phyloP scores from a whole-genome alignment of 1,140 invertebrate genomes.

The Drosophila seguyi region DNA sequence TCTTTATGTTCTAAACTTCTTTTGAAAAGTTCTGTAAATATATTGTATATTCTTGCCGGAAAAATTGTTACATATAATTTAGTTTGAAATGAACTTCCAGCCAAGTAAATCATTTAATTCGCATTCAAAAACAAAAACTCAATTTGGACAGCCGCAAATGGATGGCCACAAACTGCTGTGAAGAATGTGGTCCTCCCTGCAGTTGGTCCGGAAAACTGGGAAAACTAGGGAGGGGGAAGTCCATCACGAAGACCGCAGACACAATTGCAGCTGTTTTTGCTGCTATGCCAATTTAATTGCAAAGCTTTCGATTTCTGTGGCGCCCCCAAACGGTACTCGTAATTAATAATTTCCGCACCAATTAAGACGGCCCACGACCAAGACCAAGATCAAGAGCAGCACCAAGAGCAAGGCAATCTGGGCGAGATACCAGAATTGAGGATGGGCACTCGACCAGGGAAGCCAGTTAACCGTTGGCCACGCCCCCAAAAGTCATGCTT shows the following conservation, averaged over 20 bases:
- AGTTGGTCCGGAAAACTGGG: neutral
- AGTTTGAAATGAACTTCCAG: too few relatives aligned
- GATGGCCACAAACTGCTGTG: constrained; percentile 16
- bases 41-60: too few relatives aligned
- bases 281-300: constrained; percentile 20
- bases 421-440: constrained; percentile 15
- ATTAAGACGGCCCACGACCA: constrained; percentile 58
- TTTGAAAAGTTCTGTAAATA: neutral
- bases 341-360: constrained; percentile 83
- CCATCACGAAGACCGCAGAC: constrained; percentile 21
- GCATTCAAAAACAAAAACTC: neutral
- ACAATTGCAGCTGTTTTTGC: constrained; percentile 19
- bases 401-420: constrained; percentile 32
- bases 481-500: constrained; percentile 1
- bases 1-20: neutral
- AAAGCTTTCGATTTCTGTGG: constrained; percentile 55
- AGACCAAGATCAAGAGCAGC: constrained; percentile 42
- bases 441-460: constrained; percentile 44
- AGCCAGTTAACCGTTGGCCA: constrained; percentile 5
- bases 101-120: constrained; percentile 17
- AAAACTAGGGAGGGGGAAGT: neutral
- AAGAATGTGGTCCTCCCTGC: constrained; percentile 1
- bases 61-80: too few relatives aligned
- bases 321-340: constrained; percentile 37
- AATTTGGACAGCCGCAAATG: constrained; percentile 9